A percentile compares a stretch with the other conserved stretches of the same genome.
Evolutionary conservation across 2,797 vertebrate genomes (phyloP).

Genomic region (Helostoma temminkii): DNA sequence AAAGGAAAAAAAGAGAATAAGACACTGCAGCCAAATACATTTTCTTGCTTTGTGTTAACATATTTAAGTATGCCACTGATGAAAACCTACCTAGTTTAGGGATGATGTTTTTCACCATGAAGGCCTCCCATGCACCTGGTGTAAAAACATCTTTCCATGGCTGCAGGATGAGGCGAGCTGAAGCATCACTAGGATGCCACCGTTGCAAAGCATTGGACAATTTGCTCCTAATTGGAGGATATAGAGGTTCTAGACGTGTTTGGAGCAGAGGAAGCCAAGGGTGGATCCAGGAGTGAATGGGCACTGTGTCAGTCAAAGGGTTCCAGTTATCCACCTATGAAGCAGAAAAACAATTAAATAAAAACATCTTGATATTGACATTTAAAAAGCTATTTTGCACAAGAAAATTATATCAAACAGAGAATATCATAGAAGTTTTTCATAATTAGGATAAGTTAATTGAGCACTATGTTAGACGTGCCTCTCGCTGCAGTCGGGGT

Average conservation of each 20-base stretch:
- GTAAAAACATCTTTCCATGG: conserved; percentile 98
- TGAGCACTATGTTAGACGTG: conserved; percentile 43
- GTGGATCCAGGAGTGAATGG: conserved; percentile 98
- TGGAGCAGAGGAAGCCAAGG: conserved; percentile 97
- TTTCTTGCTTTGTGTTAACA: not conserved
- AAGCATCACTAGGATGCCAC: conserved; percentile 97
- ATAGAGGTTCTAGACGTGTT: conserved; percentile 92
- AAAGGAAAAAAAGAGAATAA: not conserved
- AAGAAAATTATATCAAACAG: not conserved
- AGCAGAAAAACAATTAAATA: not conserved
- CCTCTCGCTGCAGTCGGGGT: conserved; percentile 96
- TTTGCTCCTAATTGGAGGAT: conserved; percentile 95
- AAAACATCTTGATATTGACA: not conserved
- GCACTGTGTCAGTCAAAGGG: conserved; percentile 96
- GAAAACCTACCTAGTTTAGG: conserved; percentile 92
- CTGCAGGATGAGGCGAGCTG: conserved; percentile 96
- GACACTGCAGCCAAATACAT: not conserved
- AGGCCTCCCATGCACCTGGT: conserved; percentile 97
- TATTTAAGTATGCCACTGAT: not conserved
- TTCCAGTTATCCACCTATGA: conserved; percentile 96
- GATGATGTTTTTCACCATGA: conserved; percentile 98
- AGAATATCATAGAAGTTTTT: not conserved
- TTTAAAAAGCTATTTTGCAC: not conserved
- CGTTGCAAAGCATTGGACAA: conserved; percentile 94
- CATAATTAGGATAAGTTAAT: not conserved